Percentiles rank a stretch among this genome's conserved stretches.
Conservation (phyloP, 2,888 invertebrate genomes). For the Rotaria macrura region DNA sequence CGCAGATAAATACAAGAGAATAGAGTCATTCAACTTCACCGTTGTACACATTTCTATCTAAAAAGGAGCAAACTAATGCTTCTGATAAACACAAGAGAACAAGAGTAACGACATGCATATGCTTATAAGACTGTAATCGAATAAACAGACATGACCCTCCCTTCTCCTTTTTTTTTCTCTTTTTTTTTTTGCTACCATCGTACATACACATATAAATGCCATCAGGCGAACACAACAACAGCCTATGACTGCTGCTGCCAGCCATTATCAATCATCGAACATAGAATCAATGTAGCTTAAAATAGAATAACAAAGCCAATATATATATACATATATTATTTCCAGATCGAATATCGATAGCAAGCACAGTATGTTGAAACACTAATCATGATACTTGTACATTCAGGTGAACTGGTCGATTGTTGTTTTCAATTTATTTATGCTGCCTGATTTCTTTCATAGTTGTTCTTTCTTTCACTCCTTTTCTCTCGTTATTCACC, state of each 20-base stretch:
- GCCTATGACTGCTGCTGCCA: neutral
- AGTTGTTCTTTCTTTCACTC: no score
- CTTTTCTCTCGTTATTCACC: neutral
- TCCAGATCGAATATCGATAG: neutral
- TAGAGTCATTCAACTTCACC: neutral
- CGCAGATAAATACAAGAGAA: neutral
- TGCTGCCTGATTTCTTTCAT: neutral
- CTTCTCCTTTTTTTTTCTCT: neutral
- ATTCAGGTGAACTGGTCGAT: neutral
- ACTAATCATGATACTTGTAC: neutral
- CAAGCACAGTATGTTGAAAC: neutral
- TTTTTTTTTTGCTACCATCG: neutral
- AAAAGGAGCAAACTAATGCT: neutral
- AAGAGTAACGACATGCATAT: neutral
- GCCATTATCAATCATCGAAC: neutral
- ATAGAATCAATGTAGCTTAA: neutral
- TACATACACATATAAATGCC: neutral
- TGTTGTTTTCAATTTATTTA: neutral
- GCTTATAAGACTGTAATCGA: neutral
- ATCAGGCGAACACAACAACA: neutral
- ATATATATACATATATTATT: neutral
- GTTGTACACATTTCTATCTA: neutral
- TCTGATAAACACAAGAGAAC: neutral
- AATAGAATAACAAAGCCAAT: neutral
- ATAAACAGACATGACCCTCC: conserved; percentile 11